Evolutionary conservation across 1,140 invertebrate genomes (phyloP).

Genomic region (Achroia grisella): DNA sequence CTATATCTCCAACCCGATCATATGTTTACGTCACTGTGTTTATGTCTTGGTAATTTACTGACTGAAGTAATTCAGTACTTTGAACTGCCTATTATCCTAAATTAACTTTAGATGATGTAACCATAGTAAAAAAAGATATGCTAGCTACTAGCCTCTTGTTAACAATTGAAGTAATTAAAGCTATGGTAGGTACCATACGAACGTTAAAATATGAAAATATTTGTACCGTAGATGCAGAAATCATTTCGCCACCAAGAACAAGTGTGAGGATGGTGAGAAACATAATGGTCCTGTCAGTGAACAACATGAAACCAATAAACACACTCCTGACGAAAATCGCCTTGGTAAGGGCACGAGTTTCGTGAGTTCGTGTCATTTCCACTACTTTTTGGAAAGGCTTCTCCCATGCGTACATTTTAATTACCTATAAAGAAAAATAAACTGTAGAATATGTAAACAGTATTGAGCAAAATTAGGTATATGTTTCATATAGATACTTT

Average conservation of each 20-base stretch:
- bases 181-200: no score
- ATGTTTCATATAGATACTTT: not conserved
- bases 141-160: no score
- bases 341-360: conserved; percentile 75
- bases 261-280: conserved; percentile 77
- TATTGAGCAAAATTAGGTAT: no score
- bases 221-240: conserved; percentile 78
- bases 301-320: conserved; percentile 76
- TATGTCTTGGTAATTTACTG: no score
- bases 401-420: conserved; percentile 87
- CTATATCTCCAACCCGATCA: no score
- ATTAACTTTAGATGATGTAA: no score
- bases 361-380: conserved; percentile 69
- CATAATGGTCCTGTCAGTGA: conserved; percentile 78
- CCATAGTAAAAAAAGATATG: no score
- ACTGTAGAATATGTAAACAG: no score
- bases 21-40: no score
- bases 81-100: no score
- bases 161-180: no score
- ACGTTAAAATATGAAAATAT: not conserved
- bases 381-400: conserved; percentile 77
- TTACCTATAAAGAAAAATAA: conserved; percentile 74
- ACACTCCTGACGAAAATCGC: conserved; percentile 77
- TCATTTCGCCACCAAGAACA: conserved; percentile 74
- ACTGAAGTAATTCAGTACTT: no score